Percentiles rank a stretch among this genome's conserved stretches.
phyloP scores from a whole-genome alignment of 92 coral and sea anemone species.

The Chrysogorgia sp. region DNA sequence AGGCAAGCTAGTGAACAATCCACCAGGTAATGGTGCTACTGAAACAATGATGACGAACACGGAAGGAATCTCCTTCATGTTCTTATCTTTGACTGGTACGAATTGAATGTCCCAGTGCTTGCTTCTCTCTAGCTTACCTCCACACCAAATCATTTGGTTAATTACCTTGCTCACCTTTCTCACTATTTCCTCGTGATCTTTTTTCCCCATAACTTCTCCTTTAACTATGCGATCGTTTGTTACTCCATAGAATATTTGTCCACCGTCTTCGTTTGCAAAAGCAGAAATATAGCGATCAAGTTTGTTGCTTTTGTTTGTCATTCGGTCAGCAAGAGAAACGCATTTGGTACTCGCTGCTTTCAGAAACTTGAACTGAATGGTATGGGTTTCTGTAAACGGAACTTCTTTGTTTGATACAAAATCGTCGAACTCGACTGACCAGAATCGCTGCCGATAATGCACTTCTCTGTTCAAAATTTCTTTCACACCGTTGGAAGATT shows the following conservation, averaged over 20 bases:
- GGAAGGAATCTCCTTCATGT: constrained; percentile 22
- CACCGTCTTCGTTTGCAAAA: constrained; percentile 51
- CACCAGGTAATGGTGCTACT: constrained; percentile 42
- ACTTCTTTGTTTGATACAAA: too few species aligned
- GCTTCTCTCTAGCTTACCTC: constrained; percentile 29
- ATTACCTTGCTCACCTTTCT: constrained; percentile 20
- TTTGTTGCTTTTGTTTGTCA: constrained; percentile 21
- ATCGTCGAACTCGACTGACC: too few species aligned
- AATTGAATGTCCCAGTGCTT: constrained; percentile 49
- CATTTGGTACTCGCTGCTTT: constrained; percentile 16
- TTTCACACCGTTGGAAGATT: too few species aligned
- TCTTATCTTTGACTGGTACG: constrained; percentile 38
- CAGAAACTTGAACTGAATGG: constrained; percentile 13
- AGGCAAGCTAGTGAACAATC: constrained; percentile 32
- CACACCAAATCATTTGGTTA: constrained; percentile 48
- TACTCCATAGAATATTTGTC: constrained; percentile 45
- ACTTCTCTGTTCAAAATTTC: too few species aligned
- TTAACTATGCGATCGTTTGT: constrained; percentile 42
- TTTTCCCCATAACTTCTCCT: constrained; percentile 33
- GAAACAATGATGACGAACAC: constrained; percentile 33
- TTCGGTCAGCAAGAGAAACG: constrained; percentile 33
- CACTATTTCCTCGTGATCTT: constrained; percentile 3
- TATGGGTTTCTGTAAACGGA: too few species aligned
- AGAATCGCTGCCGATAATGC: too few species aligned
- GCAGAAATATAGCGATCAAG: constrained; percentile 44